These are phyloP conservation scores for Spinus pinus DNA, from an alignment of 2,797 vertebrate genomes.

Conservation along the genomic window DNA sequence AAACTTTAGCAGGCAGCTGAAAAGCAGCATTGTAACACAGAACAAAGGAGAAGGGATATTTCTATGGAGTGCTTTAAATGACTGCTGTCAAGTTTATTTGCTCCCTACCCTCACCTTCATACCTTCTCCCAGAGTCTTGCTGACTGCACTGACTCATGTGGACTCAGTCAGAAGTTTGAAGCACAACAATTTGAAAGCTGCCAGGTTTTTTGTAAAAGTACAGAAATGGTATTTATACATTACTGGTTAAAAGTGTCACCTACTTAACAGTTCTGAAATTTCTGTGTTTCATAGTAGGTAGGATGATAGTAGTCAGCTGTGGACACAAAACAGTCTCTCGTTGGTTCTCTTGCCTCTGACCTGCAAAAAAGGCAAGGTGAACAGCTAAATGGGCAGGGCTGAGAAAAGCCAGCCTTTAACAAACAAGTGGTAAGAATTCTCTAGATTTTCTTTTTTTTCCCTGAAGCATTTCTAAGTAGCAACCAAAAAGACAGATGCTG, in stretches of 20 bases:
- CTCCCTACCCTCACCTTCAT: neutral
- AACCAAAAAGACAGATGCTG: neutral
- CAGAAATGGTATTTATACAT: neutral
- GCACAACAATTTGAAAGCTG: neutral
- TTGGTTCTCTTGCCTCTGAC: neutral
- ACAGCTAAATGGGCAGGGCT: neutral
- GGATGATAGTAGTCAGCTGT: neutral
- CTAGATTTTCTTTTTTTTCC: neutral
- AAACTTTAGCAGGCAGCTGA: neutral
- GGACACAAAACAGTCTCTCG: fast-evolving
- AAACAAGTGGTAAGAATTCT: neutral
- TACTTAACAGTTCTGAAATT: neutral
- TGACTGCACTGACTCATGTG: neutral
- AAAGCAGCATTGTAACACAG: neutral
- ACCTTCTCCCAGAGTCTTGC: neutral
- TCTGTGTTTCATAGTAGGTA: neutral
- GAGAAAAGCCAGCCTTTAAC: neutral
- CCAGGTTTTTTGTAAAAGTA: neutral
- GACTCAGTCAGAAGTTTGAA: neutral
- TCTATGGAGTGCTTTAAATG: neutral
- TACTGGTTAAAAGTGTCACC: neutral
- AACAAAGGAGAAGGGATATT: neutral
- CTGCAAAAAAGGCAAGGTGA: neutral
- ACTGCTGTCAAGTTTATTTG: neutral
- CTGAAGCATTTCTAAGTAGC: neutral